Base-by-base conservation (phyloP, 2,113 vertebrate genomes). In the Caloenas nicobarica region DNA sequence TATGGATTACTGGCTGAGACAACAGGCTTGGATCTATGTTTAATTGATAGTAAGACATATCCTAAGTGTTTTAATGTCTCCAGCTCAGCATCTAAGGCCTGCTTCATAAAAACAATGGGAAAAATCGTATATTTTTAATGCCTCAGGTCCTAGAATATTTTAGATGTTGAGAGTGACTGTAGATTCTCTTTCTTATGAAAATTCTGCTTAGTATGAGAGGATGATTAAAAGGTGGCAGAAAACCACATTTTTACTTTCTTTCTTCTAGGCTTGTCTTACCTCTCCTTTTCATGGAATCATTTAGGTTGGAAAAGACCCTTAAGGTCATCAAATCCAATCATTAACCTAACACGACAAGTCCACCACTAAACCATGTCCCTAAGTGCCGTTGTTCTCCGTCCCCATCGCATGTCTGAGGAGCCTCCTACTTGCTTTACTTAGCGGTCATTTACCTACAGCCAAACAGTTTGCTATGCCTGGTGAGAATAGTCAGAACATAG, bases 401-500 rank as follows among this genome's bases (percentile, higher is more conserved):
- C 21, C 34, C 38, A 62, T 21, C 25, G 14, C 4, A 54, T 11
- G 8, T 48, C 42, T 51, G 31, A 84, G 68, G 10, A 78, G 53
- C 24, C 24, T 58, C 16, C 2, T 54, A 48, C 71, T 62, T 93
- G 23, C 34, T 78, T n/a, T 74, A 68, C 7, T 11, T 62, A 33
- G 42, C 0, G 2, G 54, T 77, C 38, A 66, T 65, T 86, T 79
- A 72, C n/a, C 69, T 86, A 38, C 28, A 86, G 61, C 26, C 58
- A 72, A 91, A 71, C 14, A 68, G 19, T 53, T 68, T 53, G 26
- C 15, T 13, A 40, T n/a, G 24, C 28, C 69, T 4, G 1, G 29
- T 53, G 22, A 90, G 56, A 81, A 78, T 4, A 57, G 57, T 86
- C 88, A 94, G 74, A 46, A 73, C 88, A 96, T 86, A 93, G 65